Conservation (phyloP, 2,888 invertebrate species). For the Drosophila barbarae region DNA sequence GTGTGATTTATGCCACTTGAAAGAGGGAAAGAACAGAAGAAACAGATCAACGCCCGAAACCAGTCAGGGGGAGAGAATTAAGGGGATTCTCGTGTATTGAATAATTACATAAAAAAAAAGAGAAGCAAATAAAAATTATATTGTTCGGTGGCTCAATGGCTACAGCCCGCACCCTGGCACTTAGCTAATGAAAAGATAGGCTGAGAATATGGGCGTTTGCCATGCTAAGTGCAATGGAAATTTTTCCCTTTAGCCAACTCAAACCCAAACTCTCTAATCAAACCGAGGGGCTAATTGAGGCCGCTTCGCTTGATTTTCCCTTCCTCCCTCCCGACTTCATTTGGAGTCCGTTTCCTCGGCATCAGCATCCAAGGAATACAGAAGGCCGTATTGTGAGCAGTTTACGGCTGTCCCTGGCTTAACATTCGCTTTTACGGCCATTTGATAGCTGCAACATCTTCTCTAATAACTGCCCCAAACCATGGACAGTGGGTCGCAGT, state of each 20-base stretch:
- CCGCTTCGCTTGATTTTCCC: constrained; percentile 11
- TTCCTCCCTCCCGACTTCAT: not conserved
- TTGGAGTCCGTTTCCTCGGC: constrained; percentile 2
- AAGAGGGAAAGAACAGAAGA: constrained; percentile 51
- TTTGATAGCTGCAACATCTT: constrained; percentile 59
- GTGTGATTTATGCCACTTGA: constrained; percentile 70
- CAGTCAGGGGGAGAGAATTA: constrained; percentile 24
- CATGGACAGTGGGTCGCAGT: constrained; percentile 20
- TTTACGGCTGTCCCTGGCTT: constrained; percentile 48
- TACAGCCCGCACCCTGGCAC: constrained; percentile 37
- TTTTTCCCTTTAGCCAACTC: constrained; percentile 13
- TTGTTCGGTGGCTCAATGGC: constrained; percentile 35
- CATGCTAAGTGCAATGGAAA: constrained; percentile 47
- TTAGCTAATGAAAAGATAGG: constrained; percentile 59
- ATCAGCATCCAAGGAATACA: constrained; percentile 20
- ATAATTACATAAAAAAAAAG: constrained; percentile 50
- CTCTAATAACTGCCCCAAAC: constrained; percentile 52
- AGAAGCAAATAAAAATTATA: constrained; percentile 35
- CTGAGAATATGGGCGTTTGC: constrained; percentile 8
- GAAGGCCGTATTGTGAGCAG: constrained; percentile 29
- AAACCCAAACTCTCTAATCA: constrained; percentile 24
- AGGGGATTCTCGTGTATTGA: constrained; percentile 30
- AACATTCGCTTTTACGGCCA: constrained; percentile 61
- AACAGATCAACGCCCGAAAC: constrained; percentile 41
- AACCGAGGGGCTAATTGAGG: constrained; percentile 31